These are phyloP conservation scores for Luscinia luscinia DNA, from an alignment of 2,797 vertebrate species.

Conservation along the genomic window DNA sequence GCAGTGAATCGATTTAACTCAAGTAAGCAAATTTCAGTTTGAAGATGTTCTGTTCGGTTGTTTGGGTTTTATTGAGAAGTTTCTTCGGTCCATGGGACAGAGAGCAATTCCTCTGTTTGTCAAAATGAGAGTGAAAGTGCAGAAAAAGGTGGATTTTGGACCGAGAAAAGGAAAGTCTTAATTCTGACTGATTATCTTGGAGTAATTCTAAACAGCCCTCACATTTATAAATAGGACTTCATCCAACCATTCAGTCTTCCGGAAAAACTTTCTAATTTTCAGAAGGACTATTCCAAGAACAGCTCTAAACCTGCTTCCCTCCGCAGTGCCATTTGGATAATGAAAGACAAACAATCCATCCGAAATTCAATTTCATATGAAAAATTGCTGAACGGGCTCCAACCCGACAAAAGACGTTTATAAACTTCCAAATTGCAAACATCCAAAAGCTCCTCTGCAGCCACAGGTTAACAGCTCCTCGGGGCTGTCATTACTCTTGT, in stretches of 20 bases:
- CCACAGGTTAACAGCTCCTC: neutral
- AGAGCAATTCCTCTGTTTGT: neutral
- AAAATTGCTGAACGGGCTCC: neutral
- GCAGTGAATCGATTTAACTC: neutral
- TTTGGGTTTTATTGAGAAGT: neutral
- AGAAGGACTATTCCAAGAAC: slow-evolving; percentile 5
- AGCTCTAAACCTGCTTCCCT: slow-evolving; percentile 24
- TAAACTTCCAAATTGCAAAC: neutral
- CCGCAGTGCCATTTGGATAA: neutral
- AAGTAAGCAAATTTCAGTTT: neutral
- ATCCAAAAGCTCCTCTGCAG: neutral
- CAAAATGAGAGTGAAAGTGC: neutral
- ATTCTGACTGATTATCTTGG: slow-evolving; percentile 22
- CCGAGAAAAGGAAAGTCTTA: neutral
- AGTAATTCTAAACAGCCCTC: slow-evolving; percentile 17
- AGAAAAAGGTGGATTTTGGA: neutral
- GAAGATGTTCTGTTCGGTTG: neutral
- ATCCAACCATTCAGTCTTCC: slow-evolving; percentile 19
- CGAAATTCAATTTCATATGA: neutral
- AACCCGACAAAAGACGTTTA: neutral
- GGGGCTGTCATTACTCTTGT: neutral
- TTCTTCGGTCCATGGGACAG: neutral
- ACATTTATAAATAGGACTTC: slow-evolving; percentile 30
- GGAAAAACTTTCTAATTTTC: slow-evolving; percentile 19
- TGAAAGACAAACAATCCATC: slow-evolving; percentile 21